Evolutionary conservation across 2,113 vertebrate species (phyloP).

Genomic region (Otus sunia): DNA sequence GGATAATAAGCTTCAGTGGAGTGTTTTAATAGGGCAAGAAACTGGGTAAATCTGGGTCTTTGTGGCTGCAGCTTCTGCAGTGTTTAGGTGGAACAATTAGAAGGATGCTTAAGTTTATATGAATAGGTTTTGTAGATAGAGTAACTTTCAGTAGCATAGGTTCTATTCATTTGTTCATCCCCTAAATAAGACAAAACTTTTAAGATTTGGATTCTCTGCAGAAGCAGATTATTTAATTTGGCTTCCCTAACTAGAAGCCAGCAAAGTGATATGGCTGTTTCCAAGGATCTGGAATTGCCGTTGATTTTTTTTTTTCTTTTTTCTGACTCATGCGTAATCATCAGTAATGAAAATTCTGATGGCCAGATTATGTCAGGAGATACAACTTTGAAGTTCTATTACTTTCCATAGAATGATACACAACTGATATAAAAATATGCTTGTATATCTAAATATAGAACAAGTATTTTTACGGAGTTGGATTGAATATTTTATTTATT

Average conservation of each 20-base stretch:
- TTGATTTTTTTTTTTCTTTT: not conserved
- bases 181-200: not conserved
- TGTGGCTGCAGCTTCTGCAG: not conserved
- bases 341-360: not conserved
- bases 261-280: not conserved
- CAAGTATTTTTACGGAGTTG: not conserved
- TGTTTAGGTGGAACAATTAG: not conserved
- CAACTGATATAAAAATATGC: not conserved
- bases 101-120: not conserved
- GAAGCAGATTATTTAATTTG: not conserved
- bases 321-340: not conserved
- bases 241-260: not conserved
- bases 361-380: not conserved
- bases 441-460: not conserved
- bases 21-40: not conserved
- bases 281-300: not conserved
- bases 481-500: not conserved
- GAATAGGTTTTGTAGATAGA: not conserved
- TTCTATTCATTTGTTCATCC: not conserved
- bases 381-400: not conserved
- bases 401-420: not conserved
- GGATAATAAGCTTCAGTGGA: not conserved
- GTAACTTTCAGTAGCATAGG: not conserved
- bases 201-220: not conserved
- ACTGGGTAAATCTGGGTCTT: not conserved